phyloP scores from a whole-genome alignment of 35 echinoderm and acorn worm genomes.

The Strongylocentrotus purpuratus region DNA sequence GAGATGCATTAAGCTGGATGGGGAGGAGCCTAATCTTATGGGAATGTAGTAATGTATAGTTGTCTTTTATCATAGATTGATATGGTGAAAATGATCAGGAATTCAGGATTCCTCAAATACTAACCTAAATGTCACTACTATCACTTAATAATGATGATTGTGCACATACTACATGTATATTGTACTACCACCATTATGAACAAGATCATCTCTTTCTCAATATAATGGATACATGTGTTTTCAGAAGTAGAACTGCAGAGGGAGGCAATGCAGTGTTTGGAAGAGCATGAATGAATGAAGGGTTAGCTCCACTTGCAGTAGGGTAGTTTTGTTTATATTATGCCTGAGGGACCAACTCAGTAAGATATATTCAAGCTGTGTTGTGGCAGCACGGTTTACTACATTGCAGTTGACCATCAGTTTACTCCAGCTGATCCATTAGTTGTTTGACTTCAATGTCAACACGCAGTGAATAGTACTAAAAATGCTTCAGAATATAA shows the following conservation, averaged over 20 bases:
- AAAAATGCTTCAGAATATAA: background rate
- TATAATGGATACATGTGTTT: background rate
- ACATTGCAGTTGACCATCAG: background rate
- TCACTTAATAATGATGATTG: background rate
- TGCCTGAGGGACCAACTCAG: background rate
- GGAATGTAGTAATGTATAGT: background rate
- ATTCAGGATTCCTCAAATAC: background rate
- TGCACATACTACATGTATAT: background rate
- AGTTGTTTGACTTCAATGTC: background rate
- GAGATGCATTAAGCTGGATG: background rate
- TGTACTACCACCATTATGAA: background rate
- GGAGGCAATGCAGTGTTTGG: background rate
- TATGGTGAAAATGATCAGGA: background rate
- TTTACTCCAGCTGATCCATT: background rate
- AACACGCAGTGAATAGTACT: background rate
- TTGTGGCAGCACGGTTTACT: background rate
- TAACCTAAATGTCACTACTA: background rate
- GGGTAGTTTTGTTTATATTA: conserved; percentile 9
- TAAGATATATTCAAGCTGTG: background rate
- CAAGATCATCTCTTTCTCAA: background rate
- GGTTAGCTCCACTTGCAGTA: background rate
- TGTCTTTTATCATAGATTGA: background rate
- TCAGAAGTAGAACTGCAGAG: background rate
- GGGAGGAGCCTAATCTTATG: background rate
- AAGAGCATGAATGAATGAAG: conserved; percentile 26